Percentiles rank a stretch among this genome's conserved stretches.
phyloP scores from a whole-genome alignment of 1,140 invertebrate genomes.

The Temnothorax curvispinosus region DNA sequence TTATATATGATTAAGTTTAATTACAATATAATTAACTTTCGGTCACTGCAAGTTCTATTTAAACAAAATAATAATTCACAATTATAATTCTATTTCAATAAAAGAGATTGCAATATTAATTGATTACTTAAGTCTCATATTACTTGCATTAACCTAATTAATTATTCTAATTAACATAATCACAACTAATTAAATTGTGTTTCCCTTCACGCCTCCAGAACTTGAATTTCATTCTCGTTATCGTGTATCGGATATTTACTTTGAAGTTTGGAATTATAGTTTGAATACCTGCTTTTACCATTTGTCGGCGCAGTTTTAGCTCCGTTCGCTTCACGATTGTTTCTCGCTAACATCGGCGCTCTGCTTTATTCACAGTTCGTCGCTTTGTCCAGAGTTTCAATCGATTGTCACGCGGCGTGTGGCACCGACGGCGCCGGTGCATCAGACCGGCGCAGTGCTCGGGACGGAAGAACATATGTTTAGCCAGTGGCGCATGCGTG shows the following conservation, averaged over 20 bases:
- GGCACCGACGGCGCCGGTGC: background rate
- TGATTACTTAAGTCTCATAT: background rate
- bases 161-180: background rate
- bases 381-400: background rate
- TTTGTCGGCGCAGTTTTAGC: background rate
- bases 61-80: background rate
- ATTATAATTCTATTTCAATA: background rate
- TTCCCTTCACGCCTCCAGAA: background rate
- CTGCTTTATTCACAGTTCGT: background rate
- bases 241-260: background rate
- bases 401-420: background rate
- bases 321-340: background rate
- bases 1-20: background rate
- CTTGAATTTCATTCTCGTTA: background rate
- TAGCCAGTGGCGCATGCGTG: constrained; percentile 82
- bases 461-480: constrained; percentile 85
- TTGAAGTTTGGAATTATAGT: too few species aligned
- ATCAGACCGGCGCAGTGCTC: constrained; percentile 74
- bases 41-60: too few species aligned
- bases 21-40: too few species aligned
- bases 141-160: background rate
- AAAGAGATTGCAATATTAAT: too few species aligned
- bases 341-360: background rate
- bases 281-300: background rate
- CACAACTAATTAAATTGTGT: background rate